These are phyloP conservation scores for Pomatorhinus ruficollis DNA, from an alignment of 2,113 vertebrate genomes.

Conservation along the genomic window DNA sequence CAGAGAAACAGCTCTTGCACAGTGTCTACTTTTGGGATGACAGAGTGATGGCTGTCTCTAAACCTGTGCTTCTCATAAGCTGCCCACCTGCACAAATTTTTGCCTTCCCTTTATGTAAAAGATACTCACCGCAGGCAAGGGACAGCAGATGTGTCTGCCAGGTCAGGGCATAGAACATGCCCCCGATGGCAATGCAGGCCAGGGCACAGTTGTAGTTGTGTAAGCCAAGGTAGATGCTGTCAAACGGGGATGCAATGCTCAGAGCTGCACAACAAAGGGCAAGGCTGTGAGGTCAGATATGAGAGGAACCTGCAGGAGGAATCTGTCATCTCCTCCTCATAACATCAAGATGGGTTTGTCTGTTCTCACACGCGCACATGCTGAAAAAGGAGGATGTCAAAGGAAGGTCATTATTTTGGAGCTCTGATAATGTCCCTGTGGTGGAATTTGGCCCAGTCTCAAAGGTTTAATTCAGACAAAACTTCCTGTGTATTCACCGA, in stretches of 20 bases:
- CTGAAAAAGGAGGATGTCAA: not conserved
- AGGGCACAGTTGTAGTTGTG: slow-evolving; percentile 95
- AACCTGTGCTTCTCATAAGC: not conserved
- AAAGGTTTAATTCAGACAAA: not conserved
- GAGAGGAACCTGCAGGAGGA: not conserved
- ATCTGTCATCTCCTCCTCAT: not conserved
- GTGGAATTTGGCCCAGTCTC: not conserved
- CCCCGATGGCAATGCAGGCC: slow-evolving; percentile 87
- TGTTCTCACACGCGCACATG: rapidly evolving
- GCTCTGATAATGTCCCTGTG: not conserved
- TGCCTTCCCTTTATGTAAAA: not conserved
- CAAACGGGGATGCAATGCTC: slow-evolving; percentile 86
- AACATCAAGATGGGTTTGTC: not conserved
- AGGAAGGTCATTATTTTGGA: not conserved
- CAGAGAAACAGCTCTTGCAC: not conserved
- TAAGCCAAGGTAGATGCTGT: slow-evolving; percentile 87
- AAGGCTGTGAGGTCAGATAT: not conserved
- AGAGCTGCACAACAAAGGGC: slow-evolving; percentile 76
- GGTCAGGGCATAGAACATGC: slow-evolving; percentile 95
- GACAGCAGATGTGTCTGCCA: slow-evolving; percentile 94
- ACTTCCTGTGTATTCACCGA: not conserved
- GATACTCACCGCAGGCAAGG: slow-evolving; percentile 84
- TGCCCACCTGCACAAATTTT: not conserved
- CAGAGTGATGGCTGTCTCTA: not conserved
- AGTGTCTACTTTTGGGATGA: not conserved